Evolutionary conservation across 2,113 vertebrate genomes (phyloP), one percentile per base, ranked within the genome.

Genomic region (Neolamprologus ventralis): DNA sequence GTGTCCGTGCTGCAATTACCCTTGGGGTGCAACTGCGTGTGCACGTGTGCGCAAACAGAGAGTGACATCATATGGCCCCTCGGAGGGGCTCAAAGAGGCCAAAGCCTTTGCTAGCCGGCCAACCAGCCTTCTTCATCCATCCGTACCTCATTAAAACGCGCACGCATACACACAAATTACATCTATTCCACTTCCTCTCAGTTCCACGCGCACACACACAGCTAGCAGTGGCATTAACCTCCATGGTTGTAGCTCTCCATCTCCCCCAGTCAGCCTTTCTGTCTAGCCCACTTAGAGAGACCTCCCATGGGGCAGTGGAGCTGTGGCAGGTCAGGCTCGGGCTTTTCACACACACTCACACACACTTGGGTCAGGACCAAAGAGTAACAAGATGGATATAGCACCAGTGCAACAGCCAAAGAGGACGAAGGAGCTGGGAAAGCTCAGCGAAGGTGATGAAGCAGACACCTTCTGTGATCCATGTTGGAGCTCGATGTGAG

Each of bases 261-360:
- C 94, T 95, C 93, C 92, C 86, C 90, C 93, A 84, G 91, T 94
- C 94, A 91, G 91, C 94, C 93, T 93, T 89, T 93, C 88, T 88
- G 93, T 94, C 92, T 92, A 94, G 94, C 93, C 94, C 94, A 95
- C 93, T 95, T 95, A 94, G 93, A 93, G 91, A 82, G 87, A 31
- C 81, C 84, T 91, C 95, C 90, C 92, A 90, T 81, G 94, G 92
- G 94, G 86, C 86, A 19, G 53, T 40, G 85, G 94, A 93, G 89
- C 92, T 85, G 94, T 88, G 89, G 93, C 92, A 89, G 91, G 92
- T 92, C 91, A 81, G 81, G 85, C 86, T 91, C 31, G 19, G 87
- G 80, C 89, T 90, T 91, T 78, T 81, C 85, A 78, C 84, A 60
- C 82, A 82, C 71, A 82, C 91, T 85, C 82, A 49, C 71, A 85